Evolutionary conservation across 2,888 invertebrate genomes (phyloP), one percentile per base, ranked within the genome.

Genomic region (Diplazon laetatorius): DNA sequence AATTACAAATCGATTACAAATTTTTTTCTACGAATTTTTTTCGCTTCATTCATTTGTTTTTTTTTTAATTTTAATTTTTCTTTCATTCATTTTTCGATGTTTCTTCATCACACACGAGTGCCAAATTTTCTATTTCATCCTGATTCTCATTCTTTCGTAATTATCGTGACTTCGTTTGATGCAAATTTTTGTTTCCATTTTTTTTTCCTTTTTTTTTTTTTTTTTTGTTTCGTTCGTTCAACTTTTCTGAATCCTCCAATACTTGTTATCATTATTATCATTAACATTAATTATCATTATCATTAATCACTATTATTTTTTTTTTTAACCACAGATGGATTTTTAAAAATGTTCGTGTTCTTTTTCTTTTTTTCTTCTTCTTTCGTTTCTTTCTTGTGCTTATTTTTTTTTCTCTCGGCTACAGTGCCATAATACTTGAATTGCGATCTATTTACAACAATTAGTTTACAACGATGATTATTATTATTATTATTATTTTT

Each of bases 381-480:
- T 48, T 46, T 44, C 10, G 6, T n/a, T 14, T 48, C 46, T 63
- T n/a, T 18, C 12, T 25, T 63, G 18, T 30, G 0, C 14, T 48
- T 14, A 25, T 25, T 57, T 20, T 50, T 30, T 0, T 65, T 14
- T 62, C 14, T 30, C 18, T 52, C 50, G 59, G 57, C 30, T 63
- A 63, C 69, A 48, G 55, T 30, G 48, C 57, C 60, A 25, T 60
- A 55, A 77, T 77, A 72, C 68, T 72, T 62, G 57, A 48, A 62
- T 75, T 39, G 71, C 66, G 55, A 37, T 46, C 72, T 77, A 77
- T 77, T 72, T 77, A 77, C 77, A 77, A 57, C 52, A 44, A 68
- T 74, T 55, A 35, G 30, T 42, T 66, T 39, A 66, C 77, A 77
- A 62, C 52, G 62, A 77, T 68, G 62, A 48, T 72, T n/a, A n/a